A percentile compares a stretch with the other conserved stretches of the same genome.
Conservation (phyloP, 2,888 invertebrate genomes). For the Heliconius sara region DNA sequence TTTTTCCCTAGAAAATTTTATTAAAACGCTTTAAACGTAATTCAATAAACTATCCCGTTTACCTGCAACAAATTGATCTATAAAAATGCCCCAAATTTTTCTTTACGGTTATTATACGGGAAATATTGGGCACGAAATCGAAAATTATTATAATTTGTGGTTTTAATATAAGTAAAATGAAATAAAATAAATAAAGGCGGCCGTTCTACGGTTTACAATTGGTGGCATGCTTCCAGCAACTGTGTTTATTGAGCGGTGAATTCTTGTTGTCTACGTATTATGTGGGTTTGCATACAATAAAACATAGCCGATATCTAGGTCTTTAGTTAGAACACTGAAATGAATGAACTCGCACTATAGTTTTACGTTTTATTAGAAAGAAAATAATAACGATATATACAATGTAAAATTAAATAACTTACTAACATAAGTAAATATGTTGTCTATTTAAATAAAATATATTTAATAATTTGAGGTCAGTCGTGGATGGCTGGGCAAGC, state of each 20-base stretch:
- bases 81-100: conserved; percentile 7
- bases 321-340: conserved; percentile 5
- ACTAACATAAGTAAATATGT: neutral
- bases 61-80: neutral
- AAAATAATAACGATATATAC: neutral
- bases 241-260: conserved; percentile 39
- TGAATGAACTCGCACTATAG: neutral
- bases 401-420: neutral
- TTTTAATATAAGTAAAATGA: conserved; percentile 40
- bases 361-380: neutral
- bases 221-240: conserved; percentile 43
- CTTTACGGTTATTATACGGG: conserved; percentile 1
- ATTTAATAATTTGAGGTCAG: neutral
- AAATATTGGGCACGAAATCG: conserved; percentile 17
- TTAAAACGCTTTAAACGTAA: neutral
- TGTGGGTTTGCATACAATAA: conserved; percentile 31
- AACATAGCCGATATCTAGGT: conserved; percentile 28
- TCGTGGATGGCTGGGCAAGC: too few species aligned
- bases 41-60: neutral
- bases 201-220: conserved; percentile 35
- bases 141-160: conserved; percentile 33
- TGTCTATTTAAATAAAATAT: neutral
- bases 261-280: conserved; percentile 40
- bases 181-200: conserved; percentile 37
- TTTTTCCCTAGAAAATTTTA: neutral